Evolutionary conservation across 1,140 invertebrate species (phyloP).

Genomic region (Drosophila navojoa): DNA sequence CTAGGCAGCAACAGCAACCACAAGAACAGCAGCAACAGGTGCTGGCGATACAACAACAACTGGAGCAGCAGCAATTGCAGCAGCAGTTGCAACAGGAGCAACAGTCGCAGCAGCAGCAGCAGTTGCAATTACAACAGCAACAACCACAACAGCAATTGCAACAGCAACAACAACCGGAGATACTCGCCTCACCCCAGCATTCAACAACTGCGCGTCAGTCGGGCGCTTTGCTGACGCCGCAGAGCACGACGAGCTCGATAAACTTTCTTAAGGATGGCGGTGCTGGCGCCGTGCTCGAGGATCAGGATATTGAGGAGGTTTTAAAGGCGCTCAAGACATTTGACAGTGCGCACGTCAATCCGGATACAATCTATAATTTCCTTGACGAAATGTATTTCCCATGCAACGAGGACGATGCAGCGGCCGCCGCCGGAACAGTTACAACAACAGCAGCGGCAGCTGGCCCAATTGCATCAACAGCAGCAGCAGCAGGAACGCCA

Average conservation of each 20-base stretch:
- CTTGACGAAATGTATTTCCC: slow-evolving; percentile 69
- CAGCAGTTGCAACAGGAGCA: slow-evolving; percentile 23
- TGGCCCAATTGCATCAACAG: slow-evolving; percentile 29
- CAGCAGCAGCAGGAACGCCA: background rate
- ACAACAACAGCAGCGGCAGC: background rate
- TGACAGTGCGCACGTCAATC: slow-evolving; percentile 64
- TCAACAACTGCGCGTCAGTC: slow-evolving; percentile 27
- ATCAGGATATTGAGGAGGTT: slow-evolving; percentile 81
- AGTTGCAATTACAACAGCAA: slow-evolving; percentile 12
- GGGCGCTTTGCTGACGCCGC: slow-evolving; percentile 51
- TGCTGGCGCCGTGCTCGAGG: slow-evolving; percentile 67
- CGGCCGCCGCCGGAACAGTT: slow-evolving; percentile 16
- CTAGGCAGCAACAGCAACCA: slow-evolving; percentile 44
- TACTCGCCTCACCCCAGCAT: slow-evolving; percentile 45
- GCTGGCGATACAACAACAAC: slow-evolving; percentile 30
- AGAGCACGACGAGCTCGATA: slow-evolving; percentile 59
- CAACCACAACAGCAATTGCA: slow-evolving; percentile 41
- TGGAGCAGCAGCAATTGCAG: slow-evolving; percentile 15
- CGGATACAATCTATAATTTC: slow-evolving; percentile 74
- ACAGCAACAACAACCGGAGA: slow-evolving; percentile 33
- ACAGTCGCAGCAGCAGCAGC: slow-evolving; percentile 3
- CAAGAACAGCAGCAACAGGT: slow-evolving; percentile 45
- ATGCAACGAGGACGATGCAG: slow-evolving; percentile 63
- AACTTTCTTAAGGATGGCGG: slow-evolving; percentile 67
- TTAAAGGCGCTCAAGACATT: slow-evolving; percentile 80